Evolutionary conservation across 2,888 invertebrate species (phyloP).

Genomic region (Acronicta alni): DNA sequence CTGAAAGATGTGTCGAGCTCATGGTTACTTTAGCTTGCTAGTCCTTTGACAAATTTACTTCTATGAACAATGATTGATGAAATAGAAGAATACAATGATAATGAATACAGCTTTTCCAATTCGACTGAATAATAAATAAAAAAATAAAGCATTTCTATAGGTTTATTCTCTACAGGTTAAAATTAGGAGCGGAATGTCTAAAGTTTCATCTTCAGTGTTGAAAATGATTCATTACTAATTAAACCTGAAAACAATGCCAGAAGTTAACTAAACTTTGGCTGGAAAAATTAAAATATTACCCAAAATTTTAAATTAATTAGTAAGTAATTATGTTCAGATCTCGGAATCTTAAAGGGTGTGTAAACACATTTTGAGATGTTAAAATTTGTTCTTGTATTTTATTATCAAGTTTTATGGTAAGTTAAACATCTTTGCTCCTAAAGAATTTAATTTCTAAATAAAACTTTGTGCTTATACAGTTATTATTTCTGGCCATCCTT

Average conservation of each 20-base stretch:
- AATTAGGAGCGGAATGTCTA: conserved; percentile 24
- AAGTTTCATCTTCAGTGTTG: conserved; percentile 35
- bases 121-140: conserved; percentile 7
- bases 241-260: conserved; percentile 39
- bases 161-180: conserved; percentile 12
- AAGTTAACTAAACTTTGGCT: conserved; percentile 26
- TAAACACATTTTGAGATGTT: conserved; percentile 26
- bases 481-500: conserved; percentile 21
- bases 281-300: conserved; percentile 20
- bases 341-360: conserved; percentile 18
- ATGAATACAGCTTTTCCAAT: not conserved
- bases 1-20: no score
- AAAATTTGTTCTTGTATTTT: conserved; percentile 23
- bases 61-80: no score
- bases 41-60: no score
- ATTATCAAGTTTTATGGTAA: conserved; percentile 14
- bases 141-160: conserved; percentile 5
- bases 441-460: conserved; percentile 16
- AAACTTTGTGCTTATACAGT: conserved; percentile 9
- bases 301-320: conserved; percentile 34
- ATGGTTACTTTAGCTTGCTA: no score
- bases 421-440: conserved; percentile 21
- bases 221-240: conserved; percentile 45
- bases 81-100: not conserved
- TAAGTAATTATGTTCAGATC: conserved; percentile 20